Base-by-base conservation (phyloP, 1,140 invertebrate species). In the Hylaeus anthracinus region DNA sequence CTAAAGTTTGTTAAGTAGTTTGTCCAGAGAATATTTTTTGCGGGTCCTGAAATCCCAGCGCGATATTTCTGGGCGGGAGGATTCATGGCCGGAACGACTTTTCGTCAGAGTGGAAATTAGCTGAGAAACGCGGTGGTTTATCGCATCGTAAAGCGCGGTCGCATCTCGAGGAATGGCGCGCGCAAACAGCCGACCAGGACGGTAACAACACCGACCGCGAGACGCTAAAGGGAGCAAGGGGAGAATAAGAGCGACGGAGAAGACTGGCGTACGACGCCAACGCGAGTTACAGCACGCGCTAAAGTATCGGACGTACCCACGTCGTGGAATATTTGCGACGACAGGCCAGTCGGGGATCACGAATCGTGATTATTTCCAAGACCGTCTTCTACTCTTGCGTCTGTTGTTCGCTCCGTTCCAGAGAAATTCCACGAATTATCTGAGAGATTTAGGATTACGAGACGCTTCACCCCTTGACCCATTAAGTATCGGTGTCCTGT, bases 21-120 rank as follows among this genome's bases (percentile, higher is more conserved):
- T 26, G 26, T 26, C 26, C 26, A 26, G 26, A 26, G 26, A 26
- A 26, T 26, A 26, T 26, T 26, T 26, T 26, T 26, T 5, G 60
- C 63, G 37, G 8, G 63, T 1, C 63, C 14, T 10, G 9, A 82
- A 82, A 48, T 72, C 53, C 43, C 55, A n/a, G 8, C 41, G 77
- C 53, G 77, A 58, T 85, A 85, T 85, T 85, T 85, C 84, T 81
- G 72, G 63, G 48, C 56, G 63, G 10, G 53, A 55, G 84, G 26
- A 86, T 86, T 86, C 85, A 86, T 60, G 72, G 81, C 71, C 84
- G 80, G 70, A 86, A 86, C 84, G 84, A 83, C 76, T 86, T 86
- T 86, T 86, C 81, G 85, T 86, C 84, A 78, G 58, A 72, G 66
- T 83, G 65, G 81, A 86, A 86, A 86, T 86, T 86, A 83, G 81